A percentile compares a stretch with the other conserved stretches of the same genome.
phyloP scores from a whole-genome alignment of 2,113 vertebrate species.

The Microcebus jonahi region DNA sequence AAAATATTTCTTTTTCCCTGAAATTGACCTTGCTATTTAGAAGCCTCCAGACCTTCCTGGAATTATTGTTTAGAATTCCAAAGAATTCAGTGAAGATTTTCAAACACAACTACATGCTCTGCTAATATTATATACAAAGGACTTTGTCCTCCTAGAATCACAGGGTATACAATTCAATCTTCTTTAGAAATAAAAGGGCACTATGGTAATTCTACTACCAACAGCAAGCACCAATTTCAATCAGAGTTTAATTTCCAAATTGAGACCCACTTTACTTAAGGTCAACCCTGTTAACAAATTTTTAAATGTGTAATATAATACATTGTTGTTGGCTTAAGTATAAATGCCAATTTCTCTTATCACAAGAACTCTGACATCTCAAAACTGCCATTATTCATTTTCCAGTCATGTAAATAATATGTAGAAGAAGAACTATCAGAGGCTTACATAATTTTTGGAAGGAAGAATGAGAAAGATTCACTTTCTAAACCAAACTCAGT shows the following conservation, averaged over 20 bases:
- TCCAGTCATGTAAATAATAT: neutral
- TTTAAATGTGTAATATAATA: neutral
- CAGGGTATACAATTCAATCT: neutral
- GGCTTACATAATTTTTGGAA: neutral
- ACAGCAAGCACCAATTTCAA: neutral
- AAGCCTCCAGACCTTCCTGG: constrained; percentile 2
- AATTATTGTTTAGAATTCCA: constrained; percentile 51
- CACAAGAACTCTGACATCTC: neutral
- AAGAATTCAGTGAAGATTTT: constrained; percentile 19
- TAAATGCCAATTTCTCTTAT: neutral
- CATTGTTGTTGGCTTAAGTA: neutral
- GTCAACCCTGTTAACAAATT: neutral
- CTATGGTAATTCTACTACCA: neutral
- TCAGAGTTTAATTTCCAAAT: constrained; percentile 24
- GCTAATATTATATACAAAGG: neutral
- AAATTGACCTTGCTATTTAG: constrained; percentile 22
- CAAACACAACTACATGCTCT: neutral
- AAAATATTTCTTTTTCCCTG: constrained; percentile 24
- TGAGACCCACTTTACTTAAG: neutral
- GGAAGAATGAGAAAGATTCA: neutral
- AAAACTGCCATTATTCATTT: neutral
- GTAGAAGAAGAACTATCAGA: neutral
- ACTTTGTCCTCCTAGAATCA: neutral
- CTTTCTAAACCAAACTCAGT: neutral
- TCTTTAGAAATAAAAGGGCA: neutral